Evolutionary conservation across 2,888 invertebrate genomes (phyloP).

Genomic region (Mesodorylaimus sp.): DNA sequence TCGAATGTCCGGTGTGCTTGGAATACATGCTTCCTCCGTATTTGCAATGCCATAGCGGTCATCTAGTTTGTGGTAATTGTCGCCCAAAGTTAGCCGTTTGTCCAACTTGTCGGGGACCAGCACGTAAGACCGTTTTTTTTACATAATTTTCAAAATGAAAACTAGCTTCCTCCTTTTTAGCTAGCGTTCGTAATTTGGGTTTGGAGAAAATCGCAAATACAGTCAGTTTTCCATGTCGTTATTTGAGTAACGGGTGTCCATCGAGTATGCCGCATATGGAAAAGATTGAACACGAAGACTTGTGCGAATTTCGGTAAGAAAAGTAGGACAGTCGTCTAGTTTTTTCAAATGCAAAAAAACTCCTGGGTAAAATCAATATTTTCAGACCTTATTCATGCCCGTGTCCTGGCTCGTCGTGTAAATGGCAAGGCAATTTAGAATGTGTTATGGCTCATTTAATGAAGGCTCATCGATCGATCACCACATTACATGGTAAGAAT

Average conservation of each 20-base stretch:
- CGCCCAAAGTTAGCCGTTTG: conserved; percentile 89
- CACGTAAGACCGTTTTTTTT: conserved; percentile 37
- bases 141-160: background rate
- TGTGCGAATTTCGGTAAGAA: conserved; percentile 64
- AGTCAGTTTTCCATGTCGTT: conserved; percentile 96
- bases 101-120: conserved; percentile 88
- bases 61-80: conserved; percentile 91
- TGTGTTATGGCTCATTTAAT: conserved; percentile 96
- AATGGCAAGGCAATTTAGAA: conserved; percentile 93
- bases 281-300: conserved; percentile 94
- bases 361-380: background rate
- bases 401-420: conserved; percentile 97
- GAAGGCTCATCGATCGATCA: conserved; percentile 76
- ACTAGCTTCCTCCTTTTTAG: conserved; percentile 32
- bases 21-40: conserved; percentile 98
- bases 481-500: conserved; percentile 64
- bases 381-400: conserved; percentile 84
- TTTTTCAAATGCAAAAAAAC: background rate
- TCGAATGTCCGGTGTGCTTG: conserved; percentile 63
- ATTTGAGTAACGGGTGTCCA: conserved; percentile 80
- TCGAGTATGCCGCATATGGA: conserved; percentile 56
- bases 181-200: conserved; percentile 89
- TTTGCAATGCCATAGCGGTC: conserved; percentile 93
- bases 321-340: background rate
- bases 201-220: conserved; percentile 99